phyloP scores from a whole-genome alignment of 2,888 invertebrate genomes.

The Chymomyza fuscimana region DNA sequence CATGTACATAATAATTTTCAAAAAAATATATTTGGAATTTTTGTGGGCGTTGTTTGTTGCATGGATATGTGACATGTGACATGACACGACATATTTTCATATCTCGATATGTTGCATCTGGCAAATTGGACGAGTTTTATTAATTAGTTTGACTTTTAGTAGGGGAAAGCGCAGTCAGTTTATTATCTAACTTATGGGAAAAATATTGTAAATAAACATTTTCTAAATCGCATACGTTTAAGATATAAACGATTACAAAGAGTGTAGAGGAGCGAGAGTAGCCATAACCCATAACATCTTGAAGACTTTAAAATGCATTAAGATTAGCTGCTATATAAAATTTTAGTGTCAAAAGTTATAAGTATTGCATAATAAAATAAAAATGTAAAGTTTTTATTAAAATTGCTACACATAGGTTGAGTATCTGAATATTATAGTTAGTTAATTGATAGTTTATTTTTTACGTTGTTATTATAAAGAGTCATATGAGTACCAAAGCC shows the following conservation, averaged over 20 bases:
- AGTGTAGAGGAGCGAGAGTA: neutral
- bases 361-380: too few relatives aligned
- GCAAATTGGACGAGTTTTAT: neutral
- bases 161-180: neutral
- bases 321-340: neutral
- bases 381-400: too few relatives aligned
- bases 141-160: neutral
- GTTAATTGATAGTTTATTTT: too few relatives aligned
- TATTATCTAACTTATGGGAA: neutral
- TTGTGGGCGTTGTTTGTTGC: slow-evolving; percentile 42
- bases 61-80: slow-evolving; percentile 26
- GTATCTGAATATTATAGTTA: too few relatives aligned
- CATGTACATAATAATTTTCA: neutral
- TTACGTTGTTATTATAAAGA: too few relatives aligned
- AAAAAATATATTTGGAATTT: neutral
- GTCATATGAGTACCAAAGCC: too few relatives aligned
- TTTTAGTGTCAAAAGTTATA: too few relatives aligned
- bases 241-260: neutral
- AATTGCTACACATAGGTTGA: too few relatives aligned
- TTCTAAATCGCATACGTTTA: neutral
- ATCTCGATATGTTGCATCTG: slow-evolving; percentile 18
- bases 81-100: slow-evolving; percentile 37
- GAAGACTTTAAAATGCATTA: neutral
- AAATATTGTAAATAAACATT: neutral
- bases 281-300: neutral